phyloP scores from a whole-genome alignment of 2,113 vertebrate species.

The Amblyornis subalaris region DNA sequence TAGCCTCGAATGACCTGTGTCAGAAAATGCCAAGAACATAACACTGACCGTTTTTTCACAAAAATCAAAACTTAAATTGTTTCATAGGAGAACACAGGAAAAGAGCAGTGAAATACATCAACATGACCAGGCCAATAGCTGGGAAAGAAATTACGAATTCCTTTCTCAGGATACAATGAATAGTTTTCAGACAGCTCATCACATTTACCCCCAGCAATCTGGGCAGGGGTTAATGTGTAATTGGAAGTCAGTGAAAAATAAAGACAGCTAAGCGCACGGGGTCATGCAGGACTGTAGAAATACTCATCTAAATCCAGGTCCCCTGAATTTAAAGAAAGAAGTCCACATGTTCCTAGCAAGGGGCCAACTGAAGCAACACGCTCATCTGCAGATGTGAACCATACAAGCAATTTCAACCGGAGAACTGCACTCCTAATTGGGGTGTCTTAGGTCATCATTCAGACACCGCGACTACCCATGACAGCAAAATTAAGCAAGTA shows the following conservation, averaged over 20 bases:
- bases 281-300: neutral
- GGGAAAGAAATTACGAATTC: neutral
- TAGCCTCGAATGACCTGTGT: neutral
- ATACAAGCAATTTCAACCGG: neutral
- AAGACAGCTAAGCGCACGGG: neutral
- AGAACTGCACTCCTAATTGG: neutral
- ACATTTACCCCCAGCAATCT: constrained; percentile 17
- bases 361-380: rapidly evolving
- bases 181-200: constrained; percentile 16
- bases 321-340: neutral
- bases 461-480: neutral
- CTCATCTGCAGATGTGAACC: neutral
- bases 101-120: neutral
- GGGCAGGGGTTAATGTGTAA: constrained; percentile 33
- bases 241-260: neutral
- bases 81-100: neutral
- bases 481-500: neutral
- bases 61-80: neutral
- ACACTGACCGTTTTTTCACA: neutral
- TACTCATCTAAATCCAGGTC: neutral
- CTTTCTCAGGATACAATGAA: neutral
- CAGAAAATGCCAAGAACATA: neutral
- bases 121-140: neutral
- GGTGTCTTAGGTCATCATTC: neutral
- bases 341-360: neutral